These are phyloP conservation scores for Phoebastria nigripes DNA, from an alignment of 2,797 vertebrate genomes.

Conservation along the genomic window DNA sequence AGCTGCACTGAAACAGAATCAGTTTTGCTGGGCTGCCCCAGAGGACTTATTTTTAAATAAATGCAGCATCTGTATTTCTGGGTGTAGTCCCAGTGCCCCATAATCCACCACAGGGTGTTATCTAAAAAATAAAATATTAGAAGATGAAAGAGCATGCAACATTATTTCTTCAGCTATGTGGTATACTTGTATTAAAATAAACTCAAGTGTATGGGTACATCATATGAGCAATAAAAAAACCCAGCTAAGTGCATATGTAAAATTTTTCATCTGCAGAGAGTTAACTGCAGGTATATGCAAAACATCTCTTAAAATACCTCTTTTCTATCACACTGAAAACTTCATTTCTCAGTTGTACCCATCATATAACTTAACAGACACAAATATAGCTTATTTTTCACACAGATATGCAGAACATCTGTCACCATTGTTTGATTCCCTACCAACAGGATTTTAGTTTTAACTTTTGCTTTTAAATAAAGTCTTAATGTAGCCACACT, in stretches of 20 bases:
- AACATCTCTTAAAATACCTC: neutral
- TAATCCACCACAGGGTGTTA: neutral
- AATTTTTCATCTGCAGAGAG: neutral
- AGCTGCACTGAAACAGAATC: neutral
- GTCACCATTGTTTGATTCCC: neutral
- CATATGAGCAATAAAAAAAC: neutral
- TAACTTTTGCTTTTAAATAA: neutral
- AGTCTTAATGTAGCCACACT: neutral
- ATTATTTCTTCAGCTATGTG: neutral
- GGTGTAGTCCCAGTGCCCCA: neutral
- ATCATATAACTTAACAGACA: neutral
- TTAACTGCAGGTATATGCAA: neutral
- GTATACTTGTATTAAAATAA: neutral
- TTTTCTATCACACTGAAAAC: neutral
- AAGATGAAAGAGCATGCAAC: neutral
- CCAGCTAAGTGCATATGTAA: neutral
- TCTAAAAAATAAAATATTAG: neutral
- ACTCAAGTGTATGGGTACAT: neutral
- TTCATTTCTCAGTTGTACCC: neutral
- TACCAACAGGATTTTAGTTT: neutral
- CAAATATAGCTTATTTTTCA: neutral
- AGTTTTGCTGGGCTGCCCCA: neutral
- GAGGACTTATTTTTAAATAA: neutral
- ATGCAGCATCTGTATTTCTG: neutral
- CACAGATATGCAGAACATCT: neutral